Evolutionary conservation across 64 coral and sea anemone species (phyloP), one percentile per base, ranked within the genome.

Genomic region (Cladopsammia gracilis): DNA sequence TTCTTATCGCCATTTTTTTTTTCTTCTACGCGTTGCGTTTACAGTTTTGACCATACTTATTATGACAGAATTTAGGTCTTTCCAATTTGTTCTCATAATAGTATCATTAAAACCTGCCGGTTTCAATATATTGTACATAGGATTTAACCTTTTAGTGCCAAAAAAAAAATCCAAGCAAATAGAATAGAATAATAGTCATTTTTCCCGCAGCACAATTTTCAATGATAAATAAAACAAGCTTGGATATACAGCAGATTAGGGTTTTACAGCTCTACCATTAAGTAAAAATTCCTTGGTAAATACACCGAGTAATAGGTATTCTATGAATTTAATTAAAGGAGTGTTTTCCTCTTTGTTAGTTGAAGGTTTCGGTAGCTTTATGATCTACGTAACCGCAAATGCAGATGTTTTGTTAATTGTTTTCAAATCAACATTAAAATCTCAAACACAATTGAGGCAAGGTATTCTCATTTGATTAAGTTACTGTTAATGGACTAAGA

Each of bases 301-400:
- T 73, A 47, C 11, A 77, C 50, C 8, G 20, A 11, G 3, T 75
- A 54, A 77, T 54, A 54, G 75, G 48, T 25, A 25, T 56, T 54
- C 22, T 18, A 56, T 77, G 46, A 20, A 77, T 77, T 77, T 77
- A 49, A 54, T 77, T 52, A 76, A 20, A 12, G 20, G 5, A 77
- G 20, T 54, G 23, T 77, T 54, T 24, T 26, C 49, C 5, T 56
- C 3, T 77, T 54, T 77, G 50, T 52, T 23, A 3, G 48, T 54
- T 77, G 50, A 56, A 53, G 20, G 50, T 77, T 77, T 77, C 48
- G 75, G 75, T 12, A 25, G 50, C 50, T 52, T 77, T 77, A 2
- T 77, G 50, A 57, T 77, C 75, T 77, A 24, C 50, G 75, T 77
- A 49, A 52, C 18, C 4, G 4, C 19, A 77, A 77, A 53, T 77